Evolutionary conservation across 2,888 invertebrate genomes (phyloP), one percentile per base, ranked within the genome.

Genomic region (Plagodis pulveraria): DNA sequence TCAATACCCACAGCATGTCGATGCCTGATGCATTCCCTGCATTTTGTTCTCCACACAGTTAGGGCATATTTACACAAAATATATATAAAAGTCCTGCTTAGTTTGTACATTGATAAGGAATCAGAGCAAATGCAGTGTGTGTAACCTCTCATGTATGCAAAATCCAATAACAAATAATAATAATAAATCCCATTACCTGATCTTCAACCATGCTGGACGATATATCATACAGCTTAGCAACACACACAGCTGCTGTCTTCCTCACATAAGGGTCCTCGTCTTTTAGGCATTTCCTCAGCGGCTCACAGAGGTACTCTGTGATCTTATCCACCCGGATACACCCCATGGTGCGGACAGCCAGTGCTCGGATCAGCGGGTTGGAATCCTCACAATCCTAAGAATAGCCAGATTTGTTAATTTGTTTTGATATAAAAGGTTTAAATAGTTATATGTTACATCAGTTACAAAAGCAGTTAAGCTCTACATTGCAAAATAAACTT

Each of bases 291-390:
- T 98, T 99, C 58, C 99, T 94, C 71, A 99, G 92, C 0, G 99
- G 99, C 83, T 99, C 99, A 86, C 99, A 99, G 44, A 99, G 93
- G 89, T 99, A 99, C 92, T 99, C 99, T 0, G 99, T 99, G 78
- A 99, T 99, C 94, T 99, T 99, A 93, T 99, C 99, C 56, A 99
- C 99, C 10, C 99, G 95, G 81, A 99, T 99, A 86, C 99, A 99
- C 54, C 99, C 99, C 99, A 99, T 99, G 12, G 99, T 99, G 60
- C 99, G 94, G 36, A 99, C 99, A 40, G 99, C 99, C 80, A 99
- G 91, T 2, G 99, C 99, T 70, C 99, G 95, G 82, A 99, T 99
- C 83, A 99, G 93, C 36, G 99, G 99, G 93, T 99, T 99, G 9
- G 99, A 98, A 90, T 99, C 99, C 93, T 99, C 99, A 92, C 99